A percentile compares a stretch with the other conserved stretches of the same genome.
Evolutionary conservation across 2,888 invertebrate genomes (phyloP).

Genomic region (Patella caerulea): DNA sequence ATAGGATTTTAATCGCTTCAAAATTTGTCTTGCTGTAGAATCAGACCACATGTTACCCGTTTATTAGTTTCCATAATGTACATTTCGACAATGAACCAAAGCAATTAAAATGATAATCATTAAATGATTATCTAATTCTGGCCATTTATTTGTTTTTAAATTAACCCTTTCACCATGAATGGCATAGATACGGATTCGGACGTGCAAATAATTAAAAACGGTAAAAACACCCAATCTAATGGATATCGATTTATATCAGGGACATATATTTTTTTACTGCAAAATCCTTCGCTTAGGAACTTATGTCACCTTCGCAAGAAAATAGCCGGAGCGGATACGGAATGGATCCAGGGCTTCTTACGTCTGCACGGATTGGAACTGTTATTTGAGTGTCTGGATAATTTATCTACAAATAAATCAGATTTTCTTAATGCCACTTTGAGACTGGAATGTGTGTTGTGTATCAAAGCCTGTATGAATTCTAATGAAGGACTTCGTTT

Average conservation of each 20-base stretch:
- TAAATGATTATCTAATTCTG: too few species aligned
- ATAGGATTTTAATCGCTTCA: too few species aligned
- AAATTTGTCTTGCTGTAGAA: too few species aligned
- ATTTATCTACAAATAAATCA: slow-evolving; percentile 44
- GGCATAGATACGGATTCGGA: too few species aligned
- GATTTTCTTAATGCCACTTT: slow-evolving; percentile 53
- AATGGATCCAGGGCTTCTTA: slow-evolving; percentile 64
- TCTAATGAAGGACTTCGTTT: slow-evolving; percentile 93
- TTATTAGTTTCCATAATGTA: too few species aligned
- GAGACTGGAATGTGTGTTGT: slow-evolving; percentile 65
- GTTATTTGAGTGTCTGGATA: slow-evolving; percentile 57
- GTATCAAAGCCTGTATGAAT: slow-evolving; percentile 79
- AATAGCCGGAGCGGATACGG: slow-evolving; percentile 50
- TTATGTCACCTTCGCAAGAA: slow-evolving; percentile 59
- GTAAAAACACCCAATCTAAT: neutral
- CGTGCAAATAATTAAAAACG: too few species aligned
- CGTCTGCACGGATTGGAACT: slow-evolving; percentile 57
- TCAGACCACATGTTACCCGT: too few species aligned
- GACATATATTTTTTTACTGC: slow-evolving; percentile 52
- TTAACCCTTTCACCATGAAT: too few species aligned
- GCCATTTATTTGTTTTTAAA: too few species aligned
- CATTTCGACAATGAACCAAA: too few species aligned
- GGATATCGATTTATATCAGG: slow-evolving; percentile 42
- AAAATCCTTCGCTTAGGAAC: slow-evolving; percentile 58
- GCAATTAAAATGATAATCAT: too few species aligned